These are phyloP conservation scores for Pseudomugil gertrudae DNA, from an alignment of 2,797 vertebrate genomes.

Conservation along the genomic window DNA sequence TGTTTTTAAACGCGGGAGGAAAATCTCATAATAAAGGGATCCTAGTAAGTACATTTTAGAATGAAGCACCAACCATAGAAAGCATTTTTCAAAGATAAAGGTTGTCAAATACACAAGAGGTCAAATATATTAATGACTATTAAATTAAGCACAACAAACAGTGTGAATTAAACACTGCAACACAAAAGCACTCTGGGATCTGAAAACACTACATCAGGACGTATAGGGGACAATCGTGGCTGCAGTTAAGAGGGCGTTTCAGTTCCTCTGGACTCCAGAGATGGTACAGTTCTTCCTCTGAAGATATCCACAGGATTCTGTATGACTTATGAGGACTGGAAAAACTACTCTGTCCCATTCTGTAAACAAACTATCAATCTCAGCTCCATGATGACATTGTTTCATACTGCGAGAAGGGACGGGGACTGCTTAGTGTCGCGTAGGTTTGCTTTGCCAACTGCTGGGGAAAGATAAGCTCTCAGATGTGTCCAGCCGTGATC, in stretches of 20 bases:
- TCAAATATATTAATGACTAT: conserved; percentile 90
- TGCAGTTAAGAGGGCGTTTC: conserved; percentile 55
- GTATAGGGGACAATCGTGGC: conserved; percentile 55
- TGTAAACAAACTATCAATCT: conserved; percentile 70
- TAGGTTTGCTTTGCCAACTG: conserved; percentile 15
- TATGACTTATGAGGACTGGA: conserved; percentile 55
- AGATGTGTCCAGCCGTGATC: conserved; percentile 28
- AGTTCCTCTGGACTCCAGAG: conserved; percentile 54
- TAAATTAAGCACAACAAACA: conserved; percentile 87
- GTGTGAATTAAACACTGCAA: conserved; percentile 82
- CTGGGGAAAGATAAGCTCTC: conserved; percentile 20
- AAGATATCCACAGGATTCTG: conserved; percentile 70
- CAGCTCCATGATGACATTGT: conserved; percentile 35
- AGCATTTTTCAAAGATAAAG: conserved; percentile 80
- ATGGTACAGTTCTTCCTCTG: conserved; percentile 48
- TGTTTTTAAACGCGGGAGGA: conserved; percentile 79
- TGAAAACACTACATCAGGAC: conserved; percentile 56
- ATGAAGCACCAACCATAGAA: conserved; percentile 87
- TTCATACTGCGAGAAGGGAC: conserved; percentile 22
- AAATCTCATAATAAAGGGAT: conserved; percentile 81
- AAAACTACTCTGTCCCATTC: conserved; percentile 50
- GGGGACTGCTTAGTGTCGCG: background rate
- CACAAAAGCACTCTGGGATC: conserved; percentile 77
- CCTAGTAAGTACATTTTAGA: conserved; percentile 82
- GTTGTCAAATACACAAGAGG: conserved; percentile 81